Conservation (phyloP, 1,140 invertebrate genomes). For the Cotesia vestalis region DNA sequence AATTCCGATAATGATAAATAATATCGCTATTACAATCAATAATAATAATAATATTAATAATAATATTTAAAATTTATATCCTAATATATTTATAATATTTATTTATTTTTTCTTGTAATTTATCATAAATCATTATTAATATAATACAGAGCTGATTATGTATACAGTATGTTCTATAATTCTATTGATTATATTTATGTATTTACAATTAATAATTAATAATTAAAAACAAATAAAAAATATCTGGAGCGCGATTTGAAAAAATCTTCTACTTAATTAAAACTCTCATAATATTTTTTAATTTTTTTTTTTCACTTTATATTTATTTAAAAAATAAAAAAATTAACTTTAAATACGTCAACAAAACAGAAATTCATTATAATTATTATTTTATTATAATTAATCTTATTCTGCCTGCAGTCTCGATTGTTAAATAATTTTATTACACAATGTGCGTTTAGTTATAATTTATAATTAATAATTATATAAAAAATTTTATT, state of each 20-base stretch:
- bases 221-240: constrained; percentile 40
- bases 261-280: no score
- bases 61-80: constrained; percentile 45
- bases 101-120: constrained; percentile 47
- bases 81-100: constrained; percentile 40
- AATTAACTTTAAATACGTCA: no score
- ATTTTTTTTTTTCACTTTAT: no score
- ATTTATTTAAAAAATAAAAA: constrained; percentile 30
- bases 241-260: background rate
- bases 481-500: background rate
- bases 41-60: constrained; percentile 49
- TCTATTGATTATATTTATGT: constrained; percentile 60
- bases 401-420: constrained; percentile 39
- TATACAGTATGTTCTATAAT: constrained; percentile 58
- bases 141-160: constrained; percentile 63
- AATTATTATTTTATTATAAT: constrained; percentile 7
- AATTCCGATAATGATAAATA: constrained; percentile 25
- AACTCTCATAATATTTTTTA: no score
- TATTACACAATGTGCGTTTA: constrained; percentile 24
- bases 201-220: constrained; percentile 56
- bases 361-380: no score
- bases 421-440: constrained; percentile 42
- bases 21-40: constrained; percentile 37
- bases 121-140: constrained; percentile 59
- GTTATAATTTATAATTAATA: constrained; percentile 1